phyloP scores from a whole-genome alignment of 53 echinoderm and acorn worm species.

The Apostichopus leukothele region DNA sequence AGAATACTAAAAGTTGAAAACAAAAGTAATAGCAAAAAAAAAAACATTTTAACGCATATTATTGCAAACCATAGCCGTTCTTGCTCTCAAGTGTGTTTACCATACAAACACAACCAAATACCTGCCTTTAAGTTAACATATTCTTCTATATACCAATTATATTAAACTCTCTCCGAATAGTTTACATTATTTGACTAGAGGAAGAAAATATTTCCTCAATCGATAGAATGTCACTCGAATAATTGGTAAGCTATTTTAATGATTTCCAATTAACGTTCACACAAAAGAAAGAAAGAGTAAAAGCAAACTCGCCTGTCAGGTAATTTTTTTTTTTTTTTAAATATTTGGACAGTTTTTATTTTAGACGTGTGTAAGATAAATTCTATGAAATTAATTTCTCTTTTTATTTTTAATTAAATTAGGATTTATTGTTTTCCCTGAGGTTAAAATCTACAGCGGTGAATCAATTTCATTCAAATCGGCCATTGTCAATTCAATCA shows the following conservation, averaged over 20 bases:
- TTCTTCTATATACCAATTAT: no score
- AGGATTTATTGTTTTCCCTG: background rate
- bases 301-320: background rate
- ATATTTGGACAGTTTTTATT: background rate
- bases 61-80: no score
- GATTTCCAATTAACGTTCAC: background rate
- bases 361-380: background rate
- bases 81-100: no score
- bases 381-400: background rate
- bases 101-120: no score
- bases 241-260: conserved; percentile 3
- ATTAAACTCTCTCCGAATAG: no score
- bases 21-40: no score
- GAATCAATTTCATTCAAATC: background rate
- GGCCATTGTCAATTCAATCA: conserved; percentile 1
- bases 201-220: background rate
- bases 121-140: no score
- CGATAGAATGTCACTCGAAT: background rate
- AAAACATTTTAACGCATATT: no score
- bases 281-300: background rate
- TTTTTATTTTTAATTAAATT: no score
- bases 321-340: background rate
- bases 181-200: background rate
- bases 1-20: no score
- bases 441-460: background rate